phyloP scores from a whole-genome alignment of 2,113 vertebrate genomes.

The Xenus cinereus region DNA sequence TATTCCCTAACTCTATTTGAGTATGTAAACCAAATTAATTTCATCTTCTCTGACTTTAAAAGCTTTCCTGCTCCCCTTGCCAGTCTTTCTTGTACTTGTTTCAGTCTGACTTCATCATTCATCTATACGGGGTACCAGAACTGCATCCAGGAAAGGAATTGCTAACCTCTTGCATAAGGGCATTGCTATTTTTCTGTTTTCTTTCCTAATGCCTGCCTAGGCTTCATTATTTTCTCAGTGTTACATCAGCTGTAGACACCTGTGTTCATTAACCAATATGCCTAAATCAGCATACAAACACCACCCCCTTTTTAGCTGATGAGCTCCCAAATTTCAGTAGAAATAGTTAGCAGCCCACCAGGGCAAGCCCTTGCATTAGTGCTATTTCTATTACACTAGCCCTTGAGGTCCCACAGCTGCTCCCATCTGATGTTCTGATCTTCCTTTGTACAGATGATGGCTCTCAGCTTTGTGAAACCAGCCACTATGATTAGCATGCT shows the following conservation, averaged over 20 bases:
- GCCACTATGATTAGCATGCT: background rate
- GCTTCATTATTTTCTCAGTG: background rate
- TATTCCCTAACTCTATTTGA: background rate
- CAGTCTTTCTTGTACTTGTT: background rate
- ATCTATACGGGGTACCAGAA: background rate
- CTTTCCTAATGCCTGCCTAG: background rate
- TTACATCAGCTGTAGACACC: background rate
- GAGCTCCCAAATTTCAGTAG: background rate
- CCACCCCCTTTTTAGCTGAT: background rate
- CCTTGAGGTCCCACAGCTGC: background rate
- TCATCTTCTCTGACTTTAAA: background rate
- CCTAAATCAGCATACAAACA: background rate
- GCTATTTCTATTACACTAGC: background rate
- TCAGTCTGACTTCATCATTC: background rate
- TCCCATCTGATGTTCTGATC: background rate
- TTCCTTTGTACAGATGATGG: background rate
- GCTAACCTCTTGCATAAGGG: background rate
- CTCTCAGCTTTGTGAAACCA: background rate
- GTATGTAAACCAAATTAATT: background rate
- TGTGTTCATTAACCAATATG: background rate
- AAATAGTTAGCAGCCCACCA: background rate
- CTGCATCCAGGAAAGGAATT: background rate
- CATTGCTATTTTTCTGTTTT: background rate
- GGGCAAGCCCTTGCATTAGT: background rate
- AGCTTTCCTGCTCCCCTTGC: background rate